Evolutionary conservation across 2,113 vertebrate genomes (phyloP).

Genomic region (Carassius carassius): DNA sequence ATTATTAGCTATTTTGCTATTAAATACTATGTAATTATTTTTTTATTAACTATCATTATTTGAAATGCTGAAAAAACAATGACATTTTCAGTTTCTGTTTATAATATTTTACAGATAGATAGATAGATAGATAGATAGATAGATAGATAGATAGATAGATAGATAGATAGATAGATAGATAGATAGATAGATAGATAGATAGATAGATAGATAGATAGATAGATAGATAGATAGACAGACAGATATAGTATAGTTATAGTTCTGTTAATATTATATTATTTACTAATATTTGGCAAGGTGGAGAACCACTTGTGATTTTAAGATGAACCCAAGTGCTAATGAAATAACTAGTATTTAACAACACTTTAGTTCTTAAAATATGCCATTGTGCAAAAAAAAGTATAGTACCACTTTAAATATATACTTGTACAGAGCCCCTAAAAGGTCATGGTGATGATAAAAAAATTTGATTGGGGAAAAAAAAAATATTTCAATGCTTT

Average conservation of each 20-base stretch:
- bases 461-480: neutral
- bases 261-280: too few species aligned
- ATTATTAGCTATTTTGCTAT: neutral
- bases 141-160: too few species aligned
- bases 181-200: too few species aligned
- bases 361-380: neutral
- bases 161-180: too few species aligned
- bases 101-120: neutral
- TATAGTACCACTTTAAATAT: neutral
- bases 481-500: too few species aligned
- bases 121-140: too few species aligned
- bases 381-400: neutral
- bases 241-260: too few species aligned
- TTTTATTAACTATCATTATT: neutral
- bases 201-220: too few species aligned
- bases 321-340: too few species aligned
- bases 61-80: neutral
- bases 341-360: neutral
- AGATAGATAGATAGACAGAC: too few species aligned
- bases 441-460: neutral
- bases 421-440: neutral
- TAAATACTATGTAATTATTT: neutral
- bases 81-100: neutral
- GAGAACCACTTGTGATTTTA: too few species aligned
- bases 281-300: too few species aligned